Evolutionary conservation across 2,113 vertebrate species (phyloP).

Genomic region (Circaetus gallicus): DNA sequence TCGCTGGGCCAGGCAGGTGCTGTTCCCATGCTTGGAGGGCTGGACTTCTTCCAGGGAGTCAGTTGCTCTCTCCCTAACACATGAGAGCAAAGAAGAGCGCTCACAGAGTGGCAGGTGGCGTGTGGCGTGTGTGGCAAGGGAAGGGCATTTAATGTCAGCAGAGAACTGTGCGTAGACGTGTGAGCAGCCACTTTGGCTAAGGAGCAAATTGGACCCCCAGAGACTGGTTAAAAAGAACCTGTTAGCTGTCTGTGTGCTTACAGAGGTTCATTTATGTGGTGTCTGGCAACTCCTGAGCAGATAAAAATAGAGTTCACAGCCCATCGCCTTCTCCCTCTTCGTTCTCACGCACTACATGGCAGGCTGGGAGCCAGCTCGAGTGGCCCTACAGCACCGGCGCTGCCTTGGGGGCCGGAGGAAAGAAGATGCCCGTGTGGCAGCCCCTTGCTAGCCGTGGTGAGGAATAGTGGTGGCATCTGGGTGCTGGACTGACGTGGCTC

Average conservation of each 20-base stretch:
- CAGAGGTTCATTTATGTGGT: not conserved
- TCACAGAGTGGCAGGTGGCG: not conserved
- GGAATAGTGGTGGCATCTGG: not conserved
- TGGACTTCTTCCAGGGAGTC: conserved; percentile 28
- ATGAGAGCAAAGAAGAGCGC: not conserved
- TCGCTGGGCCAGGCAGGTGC: not conserved
- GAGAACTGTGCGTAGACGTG: not conserved
- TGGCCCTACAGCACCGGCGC: not conserved
- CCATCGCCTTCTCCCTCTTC: not conserved
- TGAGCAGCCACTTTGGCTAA: not conserved
- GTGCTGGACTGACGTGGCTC: not conserved
- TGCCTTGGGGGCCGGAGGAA: not conserved
- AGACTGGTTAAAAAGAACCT: not conserved
- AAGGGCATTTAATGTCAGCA: conserved; percentile 12
- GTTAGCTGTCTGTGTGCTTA: not conserved
- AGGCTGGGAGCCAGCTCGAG: not conserved
- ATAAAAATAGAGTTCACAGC: conserved; percentile 2
- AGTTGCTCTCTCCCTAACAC: not conserved
- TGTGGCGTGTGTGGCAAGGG: not conserved
- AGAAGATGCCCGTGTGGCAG: not conserved
- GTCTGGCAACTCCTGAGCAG: not conserved
- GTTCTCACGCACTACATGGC: not conserved
- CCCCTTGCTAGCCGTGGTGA: not conserved
- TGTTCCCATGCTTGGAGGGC: not conserved
- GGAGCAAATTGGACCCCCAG: not conserved